Base-by-base conservation (phyloP, 2,113 vertebrate genomes). In the Brachyhypopomus gauderio region DNA sequence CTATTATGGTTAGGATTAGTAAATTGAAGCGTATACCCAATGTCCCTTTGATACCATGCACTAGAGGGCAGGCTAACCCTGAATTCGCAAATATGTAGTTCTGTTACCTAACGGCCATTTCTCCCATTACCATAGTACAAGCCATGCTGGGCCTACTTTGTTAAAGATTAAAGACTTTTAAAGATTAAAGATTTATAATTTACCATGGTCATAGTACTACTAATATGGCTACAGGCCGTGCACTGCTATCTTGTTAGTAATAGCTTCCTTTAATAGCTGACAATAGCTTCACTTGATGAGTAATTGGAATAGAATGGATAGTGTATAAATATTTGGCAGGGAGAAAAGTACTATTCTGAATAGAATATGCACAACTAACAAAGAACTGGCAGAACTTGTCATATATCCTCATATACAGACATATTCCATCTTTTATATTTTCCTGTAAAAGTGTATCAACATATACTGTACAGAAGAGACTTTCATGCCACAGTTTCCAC, bases 41-140 rank as follows among this genome's bases (percentile, higher is more conserved):
- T 4, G 67, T 38, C 11, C 20, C 20, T 22, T 12, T 6, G 2
- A 36, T 23, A 7, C 14, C 12, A 63, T 48, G 19, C 78, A 72
- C 78, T 72, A 80, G 78, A 72, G 69, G 70, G 70, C 78, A 80
- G 66, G 4, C 16, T 67, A n/a, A 30, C 36, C 17, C 30, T 52
- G 45, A 8, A 19, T 34, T 36, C 8, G 36, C 1, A 6, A 64
- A 64, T 30, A 9, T 25, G 60, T 14, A 27, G 23, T 27, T 36
- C 34, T 36, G 9, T 36, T 4, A 8, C 5, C 17, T 4, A 30
- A 30, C 62, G 27, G 62, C 3, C 30, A 30, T 30, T 30, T 30
- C 30, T 64, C 3, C 27, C 25, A 64, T 64, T 64, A 2, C 25
- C 23, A 30, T 30, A 30, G 62, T 30, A 12, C 16, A 30, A 64